Evolutionary conservation across 2,797 vertebrate species (phyloP), one percentile per base, ranked within the genome.

Genomic region (Chrysolophus pictus): DNA sequence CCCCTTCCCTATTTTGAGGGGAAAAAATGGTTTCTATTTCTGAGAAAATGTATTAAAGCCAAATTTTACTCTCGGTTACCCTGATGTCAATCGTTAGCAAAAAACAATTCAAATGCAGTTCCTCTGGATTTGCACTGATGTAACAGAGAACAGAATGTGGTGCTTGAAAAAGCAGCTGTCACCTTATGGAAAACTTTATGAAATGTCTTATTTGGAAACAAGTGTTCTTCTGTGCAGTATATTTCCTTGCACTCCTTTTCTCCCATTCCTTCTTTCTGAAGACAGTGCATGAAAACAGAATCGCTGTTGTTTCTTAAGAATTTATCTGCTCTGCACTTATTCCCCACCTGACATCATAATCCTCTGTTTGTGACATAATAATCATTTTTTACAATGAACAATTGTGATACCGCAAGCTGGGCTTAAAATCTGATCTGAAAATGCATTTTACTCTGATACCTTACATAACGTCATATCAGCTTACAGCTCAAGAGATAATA

Each of bases 261-360:
- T 83, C 59, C 77, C 84, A 72, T 88, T 81, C 70, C 60, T 92
- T 80, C 89, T 90, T 94, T 84, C 58, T 73, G 73, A 84, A 90
- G 91, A 84, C 70, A 91, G 44, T 84, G 22, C 67, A 78, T 75
- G 84, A 80, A 93, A 94, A 96, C 90, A 95, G 83, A 84, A 92
- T 94, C 68, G 22, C 83, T 78, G 82, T 96, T 96, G 92, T 96
- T 95, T 88, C 88, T 62, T 74, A 83, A 86, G 64, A 93, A 94
- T 94, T 86, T 93, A 83, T 97, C 89, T 94, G 63, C 77, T 95
- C 93, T 93, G 65, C 89, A 71, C 79, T 95, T 86, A 87, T 82
- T 96, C 87, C 69, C 82, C 92, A 96, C 93, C 93, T 96, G 95
- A 96, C 92, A 96, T 93, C 51, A 71, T 92, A 97, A 97, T 94